Conservation (phyloP, 2,888 invertebrate species). For the Nephrocerus scutellatus region DNA sequence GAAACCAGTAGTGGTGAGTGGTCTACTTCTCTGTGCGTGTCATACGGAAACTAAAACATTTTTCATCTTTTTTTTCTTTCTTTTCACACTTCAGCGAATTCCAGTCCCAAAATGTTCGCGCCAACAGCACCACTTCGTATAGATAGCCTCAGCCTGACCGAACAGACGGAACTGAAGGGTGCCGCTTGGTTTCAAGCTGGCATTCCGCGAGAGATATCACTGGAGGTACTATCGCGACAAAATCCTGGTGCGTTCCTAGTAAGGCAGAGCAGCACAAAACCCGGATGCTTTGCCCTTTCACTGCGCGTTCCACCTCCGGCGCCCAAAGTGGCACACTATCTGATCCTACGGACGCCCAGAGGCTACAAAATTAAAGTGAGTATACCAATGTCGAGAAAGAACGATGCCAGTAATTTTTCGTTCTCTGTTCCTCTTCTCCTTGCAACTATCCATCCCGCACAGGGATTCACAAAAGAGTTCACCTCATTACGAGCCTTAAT, state of each 20-base stretch:
- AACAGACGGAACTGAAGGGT: conserved; percentile 74
- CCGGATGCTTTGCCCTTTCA: conserved; percentile 89
- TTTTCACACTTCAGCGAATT: conserved; percentile 38
- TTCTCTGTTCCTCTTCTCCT: not conserved
- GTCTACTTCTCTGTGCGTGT: too few species aligned
- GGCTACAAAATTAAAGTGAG: conserved; percentile 89
- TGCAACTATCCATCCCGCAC: conserved; percentile 38
- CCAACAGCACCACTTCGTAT: conserved; percentile 45
- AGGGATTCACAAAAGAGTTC: conserved; percentile 98
- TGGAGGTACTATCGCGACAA: conserved; percentile 84
- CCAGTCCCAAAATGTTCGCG: conserved; percentile 50
- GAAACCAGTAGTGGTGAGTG: conserved; percentile 47
- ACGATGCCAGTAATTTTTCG: not conserved
- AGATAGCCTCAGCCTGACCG: conserved; percentile 60
- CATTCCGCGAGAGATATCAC: conserved; percentile 87
- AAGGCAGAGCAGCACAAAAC: conserved; percentile 87
- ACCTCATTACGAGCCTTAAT: conserved; percentile 82
- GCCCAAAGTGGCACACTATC: conserved; percentile 79
- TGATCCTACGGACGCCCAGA: conserved; percentile 79
- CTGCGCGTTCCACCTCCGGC: conserved; percentile 86
- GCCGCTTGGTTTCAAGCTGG: conserved; percentile 97
- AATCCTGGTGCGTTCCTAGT: conserved; percentile 94
- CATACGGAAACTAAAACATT: conserved; percentile 2
- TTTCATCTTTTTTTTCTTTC: conserved; percentile 5
- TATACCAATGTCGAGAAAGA: not conserved